Evolutionary conservation across 2,888 invertebrate genomes (phyloP), one percentile per base, ranked within the genome.

Genomic region (Cosmopolites sordidus): DNA sequence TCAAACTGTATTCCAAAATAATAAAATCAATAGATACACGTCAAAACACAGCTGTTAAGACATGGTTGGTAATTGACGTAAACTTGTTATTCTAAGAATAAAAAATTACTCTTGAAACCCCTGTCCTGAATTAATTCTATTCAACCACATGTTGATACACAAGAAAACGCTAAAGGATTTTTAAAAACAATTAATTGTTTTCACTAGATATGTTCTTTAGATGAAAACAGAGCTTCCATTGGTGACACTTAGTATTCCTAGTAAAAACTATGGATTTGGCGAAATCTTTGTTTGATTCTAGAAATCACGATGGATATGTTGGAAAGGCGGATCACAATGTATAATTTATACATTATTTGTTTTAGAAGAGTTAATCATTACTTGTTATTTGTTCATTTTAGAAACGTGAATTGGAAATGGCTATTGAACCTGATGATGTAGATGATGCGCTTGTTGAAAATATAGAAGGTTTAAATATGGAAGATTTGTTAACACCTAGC

Each of bases 261-360:
- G 5, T 9, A 27, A 27, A 16, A 60, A 63, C 66, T 64, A 94
- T 94, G 94, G 93, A 96, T 76, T 83, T 93, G 70, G 94, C 94
- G 0, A 92, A 92, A 76, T 90, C 92, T 41, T 78, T 95, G 60
- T 95, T 95, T 75, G 88, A 87, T 63, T 83, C 85, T 44, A 80
- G 92, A 60, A 87, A 89, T 69, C 89, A 91, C 69, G 92, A 87
- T 64, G 95, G 94, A 64, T 95, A 95, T 75, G 90, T 91, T 64
- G 90, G 90, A 48, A 88, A 87, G 69, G 87, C 86, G 71, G 89
- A 89, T 71, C 88, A 89, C 69, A 82, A 80, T 71, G 86, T 86
- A 77, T 77, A 77, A 46, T 50, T 33, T 46, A 27, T 43, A 30
- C 18, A 48, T 39, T 48, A 22, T 22, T 22, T n/a, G n/a, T n/a